Evolutionary conservation across 2,888 invertebrate genomes (phyloP).

Genomic region (Nemoura dubitans): DNA sequence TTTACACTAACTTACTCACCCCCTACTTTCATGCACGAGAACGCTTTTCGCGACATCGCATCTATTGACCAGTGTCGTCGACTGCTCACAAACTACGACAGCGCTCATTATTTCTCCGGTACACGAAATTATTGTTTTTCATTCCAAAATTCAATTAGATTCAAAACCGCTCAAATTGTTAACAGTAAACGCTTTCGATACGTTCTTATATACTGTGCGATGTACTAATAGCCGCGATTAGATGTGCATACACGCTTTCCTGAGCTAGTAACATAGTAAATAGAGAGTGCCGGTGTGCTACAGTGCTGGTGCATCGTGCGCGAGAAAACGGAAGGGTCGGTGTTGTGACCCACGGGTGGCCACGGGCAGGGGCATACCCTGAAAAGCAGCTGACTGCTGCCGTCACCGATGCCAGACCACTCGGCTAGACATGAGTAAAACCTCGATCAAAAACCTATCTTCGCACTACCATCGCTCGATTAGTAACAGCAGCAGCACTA

Average conservation of each 20-base stretch:
- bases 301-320: neutral
- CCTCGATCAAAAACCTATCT: no score
- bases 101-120: neutral
- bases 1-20: slow-evolving; percentile 12
- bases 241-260: neutral
- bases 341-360: neutral
- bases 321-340: neutral
- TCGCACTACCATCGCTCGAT: no score
- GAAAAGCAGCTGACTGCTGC: neutral
- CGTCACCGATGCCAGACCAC: neutral
- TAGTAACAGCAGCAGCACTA: no score
- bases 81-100: neutral
- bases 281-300: neutral
- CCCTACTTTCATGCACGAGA: neutral
- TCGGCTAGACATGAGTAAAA: neutral
- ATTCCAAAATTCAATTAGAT: no score
- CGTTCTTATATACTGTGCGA: neutral
- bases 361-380: neutral
- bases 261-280: neutral
- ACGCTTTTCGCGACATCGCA: neutral
- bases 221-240: neutral
- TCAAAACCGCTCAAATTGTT: no score
- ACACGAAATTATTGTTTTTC: no score
- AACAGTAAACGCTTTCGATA: no score
- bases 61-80: neutral